Evolutionary conservation across 2,888 invertebrate species (phyloP).

Genomic region (Trypoxylon attenuatum): DNA sequence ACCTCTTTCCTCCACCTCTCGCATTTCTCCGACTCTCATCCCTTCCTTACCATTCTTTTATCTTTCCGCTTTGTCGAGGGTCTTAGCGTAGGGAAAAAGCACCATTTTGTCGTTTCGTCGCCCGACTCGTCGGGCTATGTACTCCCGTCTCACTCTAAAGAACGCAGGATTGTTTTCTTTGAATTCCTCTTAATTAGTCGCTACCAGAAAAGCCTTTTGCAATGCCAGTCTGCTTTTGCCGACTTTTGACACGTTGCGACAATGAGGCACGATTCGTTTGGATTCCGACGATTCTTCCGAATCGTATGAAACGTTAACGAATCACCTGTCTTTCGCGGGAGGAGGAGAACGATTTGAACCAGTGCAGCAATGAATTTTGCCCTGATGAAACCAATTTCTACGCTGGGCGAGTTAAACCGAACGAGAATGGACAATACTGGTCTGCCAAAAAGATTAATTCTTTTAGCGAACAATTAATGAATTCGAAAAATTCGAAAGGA

Average conservation of each 20-base stretch:
- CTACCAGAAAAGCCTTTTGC: conserved; percentile 4
- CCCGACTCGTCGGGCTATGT: too few relatives aligned
- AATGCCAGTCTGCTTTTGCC: not conserved
- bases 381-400: too few relatives aligned
- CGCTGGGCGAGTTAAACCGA: too few relatives aligned
- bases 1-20: not conserved
- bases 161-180: not conserved
- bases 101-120: conserved; percentile 19
- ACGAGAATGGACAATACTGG: too few relatives aligned
- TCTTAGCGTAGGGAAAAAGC: conserved; percentile 12
- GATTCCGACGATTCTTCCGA: too few relatives aligned
- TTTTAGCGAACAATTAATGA: too few relatives aligned
- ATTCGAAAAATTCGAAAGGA: too few relatives aligned
- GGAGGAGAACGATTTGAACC: too few relatives aligned
- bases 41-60: conserved; percentile 7
- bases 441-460: too few relatives aligned
- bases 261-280: not conserved
- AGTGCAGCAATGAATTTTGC: too few relatives aligned
- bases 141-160: conserved; percentile 3
- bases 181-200: conserved; percentile 5
- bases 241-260: not conserved
- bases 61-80: conserved; percentile 15
- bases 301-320: too few relatives aligned
- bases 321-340: too few relatives aligned
- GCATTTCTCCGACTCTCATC: not conserved